phyloP scores from a whole-genome alignment of 2,888 invertebrate genomes.

The Dendrolimus pini region DNA sequence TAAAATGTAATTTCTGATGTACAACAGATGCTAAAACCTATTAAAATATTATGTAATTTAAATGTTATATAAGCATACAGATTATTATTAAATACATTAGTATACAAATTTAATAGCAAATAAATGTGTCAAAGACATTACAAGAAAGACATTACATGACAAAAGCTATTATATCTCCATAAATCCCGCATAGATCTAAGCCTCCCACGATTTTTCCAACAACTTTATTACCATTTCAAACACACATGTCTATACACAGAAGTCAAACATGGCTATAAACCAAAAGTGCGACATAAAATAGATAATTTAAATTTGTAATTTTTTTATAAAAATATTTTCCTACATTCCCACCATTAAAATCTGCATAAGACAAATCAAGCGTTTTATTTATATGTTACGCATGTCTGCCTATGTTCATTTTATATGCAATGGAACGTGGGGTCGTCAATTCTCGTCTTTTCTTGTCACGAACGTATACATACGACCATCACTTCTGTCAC shows the following conservation, averaged over 20 bases:
- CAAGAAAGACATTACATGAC: too few relatives aligned
- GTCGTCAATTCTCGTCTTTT: constrained; percentile 9
- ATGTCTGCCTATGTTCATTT: constrained; percentile 34
- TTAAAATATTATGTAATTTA: too few relatives aligned
- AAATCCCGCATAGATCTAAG: not conserved
- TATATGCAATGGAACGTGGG: constrained; percentile 28
- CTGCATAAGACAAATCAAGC: constrained; percentile 34
- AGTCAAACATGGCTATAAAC: not conserved
- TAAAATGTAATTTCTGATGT: too few relatives aligned
- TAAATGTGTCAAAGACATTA: too few relatives aligned
- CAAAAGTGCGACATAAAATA: not conserved
- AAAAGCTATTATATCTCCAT: too few relatives aligned
- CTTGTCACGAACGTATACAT: constrained; percentile 17
- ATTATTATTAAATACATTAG: too few relatives aligned
- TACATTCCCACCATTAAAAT: constrained; percentile 29
- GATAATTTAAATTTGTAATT: not conserved
- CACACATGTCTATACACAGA: not conserved
- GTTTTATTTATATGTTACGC: constrained; percentile 32
- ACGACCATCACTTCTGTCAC: constrained; percentile 12
- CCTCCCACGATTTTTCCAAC: not conserved
- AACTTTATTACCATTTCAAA: not conserved
- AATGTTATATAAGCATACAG: too few relatives aligned
- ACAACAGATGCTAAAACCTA: too few relatives aligned
- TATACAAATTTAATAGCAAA: too few relatives aligned
- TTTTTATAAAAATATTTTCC: not conserved